These are phyloP conservation scores for Acromyrmex echinatior DNA, from an alignment of 1,140 invertebrate species.

Conservation along the genomic window DNA sequence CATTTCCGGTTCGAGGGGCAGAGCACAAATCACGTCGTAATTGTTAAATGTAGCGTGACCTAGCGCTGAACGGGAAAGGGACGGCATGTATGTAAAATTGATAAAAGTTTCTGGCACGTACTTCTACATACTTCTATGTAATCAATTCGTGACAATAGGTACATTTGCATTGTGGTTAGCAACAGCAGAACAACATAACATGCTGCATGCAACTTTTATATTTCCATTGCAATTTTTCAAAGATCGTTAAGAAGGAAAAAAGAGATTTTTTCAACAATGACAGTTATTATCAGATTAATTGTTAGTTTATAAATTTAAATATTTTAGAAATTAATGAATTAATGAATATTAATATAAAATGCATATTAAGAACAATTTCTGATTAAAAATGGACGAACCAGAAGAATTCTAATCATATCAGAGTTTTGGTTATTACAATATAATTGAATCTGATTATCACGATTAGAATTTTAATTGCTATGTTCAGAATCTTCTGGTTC, in stretches of 20 bases:
- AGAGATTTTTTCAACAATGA: background rate
- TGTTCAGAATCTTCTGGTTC: too few relatives aligned
- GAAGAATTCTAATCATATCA: too few relatives aligned
- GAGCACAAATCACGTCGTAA: slow-evolving; percentile 77
- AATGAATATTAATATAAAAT: background rate
- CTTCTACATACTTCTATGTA: slow-evolving; percentile 21
- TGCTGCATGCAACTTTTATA: background rate
- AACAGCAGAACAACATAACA: background rate
- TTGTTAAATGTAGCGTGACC: slow-evolving; percentile 80
- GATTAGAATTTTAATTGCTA: too few relatives aligned
- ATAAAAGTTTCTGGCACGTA: slow-evolving; percentile 70
- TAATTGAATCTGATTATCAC: too few relatives aligned
- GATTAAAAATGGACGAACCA: too few relatives aligned
- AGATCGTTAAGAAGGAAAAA: background rate
- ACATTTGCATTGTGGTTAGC: slow-evolving; percentile 29
- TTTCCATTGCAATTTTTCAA: background rate
- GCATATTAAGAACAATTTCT: too few relatives aligned
- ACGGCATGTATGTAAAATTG: slow-evolving; percentile 73
- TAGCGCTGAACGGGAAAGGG: slow-evolving; percentile 63
- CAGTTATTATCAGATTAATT: background rate
- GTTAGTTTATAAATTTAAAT: background rate
- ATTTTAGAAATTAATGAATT: background rate
- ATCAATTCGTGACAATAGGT: slow-evolving; percentile 51
- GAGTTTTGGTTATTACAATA: too few relatives aligned
- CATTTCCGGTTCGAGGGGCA: slow-evolving; percentile 78